phyloP scores from a whole-genome alignment of 2,797 vertebrate genomes.

The Diceros bicornis region DNA sequence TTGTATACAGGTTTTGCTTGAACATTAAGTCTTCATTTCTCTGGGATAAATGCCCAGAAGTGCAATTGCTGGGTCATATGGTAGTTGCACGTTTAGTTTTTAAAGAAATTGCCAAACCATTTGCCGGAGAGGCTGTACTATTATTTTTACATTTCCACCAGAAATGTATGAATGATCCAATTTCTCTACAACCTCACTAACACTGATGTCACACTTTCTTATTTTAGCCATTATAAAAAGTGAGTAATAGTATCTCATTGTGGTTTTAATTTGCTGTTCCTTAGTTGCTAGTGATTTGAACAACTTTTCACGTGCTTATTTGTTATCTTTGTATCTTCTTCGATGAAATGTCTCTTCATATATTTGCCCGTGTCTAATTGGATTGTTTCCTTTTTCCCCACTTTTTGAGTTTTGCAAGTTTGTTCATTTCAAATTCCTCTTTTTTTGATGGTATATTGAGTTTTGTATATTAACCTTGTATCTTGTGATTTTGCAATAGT shows the following conservation, averaged over 20 bases:
- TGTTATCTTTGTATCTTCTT: neutral
- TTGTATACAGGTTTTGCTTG: neutral
- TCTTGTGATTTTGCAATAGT: neutral
- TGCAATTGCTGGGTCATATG: neutral
- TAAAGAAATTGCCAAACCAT: neutral
- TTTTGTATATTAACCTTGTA: conserved; percentile 6
- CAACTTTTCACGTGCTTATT: neutral
- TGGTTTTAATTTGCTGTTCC: neutral
- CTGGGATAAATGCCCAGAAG: neutral
- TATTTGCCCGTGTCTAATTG: neutral
- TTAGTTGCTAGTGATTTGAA: neutral
- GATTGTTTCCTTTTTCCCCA: neutral
- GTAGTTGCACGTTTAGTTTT: neutral
- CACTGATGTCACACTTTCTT: neutral
- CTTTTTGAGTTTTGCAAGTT: neutral
- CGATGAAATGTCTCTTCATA: neutral
- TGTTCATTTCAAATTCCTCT: neutral
- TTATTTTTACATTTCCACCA: neutral
- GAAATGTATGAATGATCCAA: neutral
- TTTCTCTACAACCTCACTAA: neutral
- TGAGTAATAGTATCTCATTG: neutral
- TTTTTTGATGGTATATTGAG: neutral
- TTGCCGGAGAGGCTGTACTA: neutral
- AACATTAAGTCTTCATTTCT: neutral
- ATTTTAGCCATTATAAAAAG: neutral